Base-by-base conservation (phyloP, 2,113 vertebrate species). In the Pogona vitticeps region DNA sequence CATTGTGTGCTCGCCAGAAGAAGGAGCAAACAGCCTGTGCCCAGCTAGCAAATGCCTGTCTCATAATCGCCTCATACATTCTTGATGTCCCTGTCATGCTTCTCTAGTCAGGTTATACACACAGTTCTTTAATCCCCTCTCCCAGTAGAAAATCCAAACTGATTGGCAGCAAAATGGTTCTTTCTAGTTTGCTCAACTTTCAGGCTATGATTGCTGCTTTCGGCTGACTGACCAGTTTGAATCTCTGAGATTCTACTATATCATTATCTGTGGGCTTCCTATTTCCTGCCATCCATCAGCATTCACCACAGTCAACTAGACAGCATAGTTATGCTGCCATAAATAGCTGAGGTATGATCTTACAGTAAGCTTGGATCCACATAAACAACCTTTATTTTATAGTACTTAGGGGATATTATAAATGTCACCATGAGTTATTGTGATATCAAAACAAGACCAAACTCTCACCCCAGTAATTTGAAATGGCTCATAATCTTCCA, bases 251-350 rank as follows among this genome's bases (percentile, higher is more conserved):
- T 79, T 79, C 63, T 71, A 70, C 5, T 56, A 2, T 73, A 28
- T 78, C 68, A 71, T 75, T 59, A 7, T 68, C 76, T 63, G 68
- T 23, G 31, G 15, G 5, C 86, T 72, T 78, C 78, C 38, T 40
- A 21, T 21, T 87, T 91, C 36, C 56, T 87, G 80, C 36, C 59
- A 80, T 15, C 20, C 36, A 3, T 73, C 63, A 46, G 58, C 72
- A 71, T n/a, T 71, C 80, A 71, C 36, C 28, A 56, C 38, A 23
- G 33, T 42, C 36, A 68, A 38, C 38, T 38, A 71, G 33, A 80
- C 33, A 40, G 3, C 23, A 59, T 40, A 40, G 21, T 68, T 86
- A 73, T 68, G 65, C 63, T 85, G 1, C 82, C 63, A 71, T 59
- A 79, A 79, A 79, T 79, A 86, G 76, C 18, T 20, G 5, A 71